phyloP scores from a whole-genome alignment of 2,888 invertebrate genomes.

The Cataglyphis cursor region DNA sequence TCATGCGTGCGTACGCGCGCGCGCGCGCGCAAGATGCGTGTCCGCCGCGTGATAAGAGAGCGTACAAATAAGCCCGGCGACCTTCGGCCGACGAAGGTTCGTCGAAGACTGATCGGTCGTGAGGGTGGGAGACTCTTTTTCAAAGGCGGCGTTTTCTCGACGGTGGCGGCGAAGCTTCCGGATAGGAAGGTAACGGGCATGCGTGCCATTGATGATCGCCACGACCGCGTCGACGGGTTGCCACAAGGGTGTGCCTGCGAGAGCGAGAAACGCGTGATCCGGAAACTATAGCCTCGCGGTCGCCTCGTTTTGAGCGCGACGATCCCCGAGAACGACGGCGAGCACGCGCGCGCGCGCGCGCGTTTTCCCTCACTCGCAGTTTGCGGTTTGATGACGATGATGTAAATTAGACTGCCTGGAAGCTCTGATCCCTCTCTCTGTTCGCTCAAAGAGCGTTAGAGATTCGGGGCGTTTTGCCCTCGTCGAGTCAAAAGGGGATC shows the following conservation, averaged over 20 bases:
- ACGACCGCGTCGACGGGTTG: conserved; percentile 64
- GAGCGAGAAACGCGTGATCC: conserved; percentile 52
- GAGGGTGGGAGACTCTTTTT: conserved; percentile 70
- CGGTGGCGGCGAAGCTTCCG: conserved; percentile 71
- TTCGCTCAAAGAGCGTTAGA: conserved; percentile 6
- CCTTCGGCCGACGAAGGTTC: conserved; percentile 70
- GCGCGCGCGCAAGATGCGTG: conserved; percentile 17
- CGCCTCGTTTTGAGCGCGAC: conserved; percentile 28
- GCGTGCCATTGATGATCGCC: conserved; percentile 72
- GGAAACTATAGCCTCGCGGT: conserved; percentile 41
- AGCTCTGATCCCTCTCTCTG: conserved; percentile 18
- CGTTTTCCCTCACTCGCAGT: conserved; percentile 1
- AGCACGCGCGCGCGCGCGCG: background rate
- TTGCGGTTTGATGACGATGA: conserved; percentile 12
- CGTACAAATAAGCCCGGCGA: conserved; percentile 40
- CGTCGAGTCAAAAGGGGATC: conserved; percentile 1
- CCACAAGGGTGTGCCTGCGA: conserved; percentile 72
- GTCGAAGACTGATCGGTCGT: conserved; percentile 72
- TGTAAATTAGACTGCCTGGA: conserved; percentile 23
- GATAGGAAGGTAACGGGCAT: conserved; percentile 75
- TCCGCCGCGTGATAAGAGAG: conserved; percentile 43
- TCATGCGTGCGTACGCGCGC: conserved; percentile 8
- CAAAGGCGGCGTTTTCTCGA: conserved; percentile 76
- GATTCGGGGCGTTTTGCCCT: conserved; percentile 36
- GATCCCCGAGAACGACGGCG: background rate